Percentiles rank a stretch among this genome's conserved stretches.
Conservation (phyloP, 1,140 invertebrate species). For the Hormaphis cornu region DNA sequence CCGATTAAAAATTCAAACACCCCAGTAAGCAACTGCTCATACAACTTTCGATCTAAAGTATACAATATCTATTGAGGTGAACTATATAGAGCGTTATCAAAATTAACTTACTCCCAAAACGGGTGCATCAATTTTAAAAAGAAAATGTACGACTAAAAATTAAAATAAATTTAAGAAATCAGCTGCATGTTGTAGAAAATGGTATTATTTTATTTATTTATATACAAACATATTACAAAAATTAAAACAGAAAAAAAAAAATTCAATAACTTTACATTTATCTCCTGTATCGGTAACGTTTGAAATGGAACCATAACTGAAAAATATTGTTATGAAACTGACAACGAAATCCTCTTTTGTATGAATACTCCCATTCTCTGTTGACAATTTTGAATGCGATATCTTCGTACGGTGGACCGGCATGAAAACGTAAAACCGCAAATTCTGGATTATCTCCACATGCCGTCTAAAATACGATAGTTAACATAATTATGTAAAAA, state of each 20-base stretch:
- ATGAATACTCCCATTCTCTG: conserved; percentile 98
- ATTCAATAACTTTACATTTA: conserved; percentile 44
- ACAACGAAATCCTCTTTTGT: conserved; percentile 94
- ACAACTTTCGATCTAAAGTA: no score
- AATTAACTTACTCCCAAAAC: no score
- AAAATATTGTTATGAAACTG: conserved; percentile 99
- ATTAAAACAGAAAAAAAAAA: not conserved
- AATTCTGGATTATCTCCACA: conserved; percentile 91
- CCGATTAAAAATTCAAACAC: no score
- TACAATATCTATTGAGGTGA: no score
- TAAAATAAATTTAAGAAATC: not conserved
- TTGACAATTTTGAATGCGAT: conserved; percentile 99
- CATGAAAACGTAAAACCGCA: conserved; percentile 85
- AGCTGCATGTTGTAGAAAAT: not conserved
- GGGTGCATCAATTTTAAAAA: no score
- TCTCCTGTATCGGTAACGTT: conserved; percentile 89
- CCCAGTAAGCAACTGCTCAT: no score
- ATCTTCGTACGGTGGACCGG: conserved; percentile 98
- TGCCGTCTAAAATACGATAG: conserved; percentile 58
- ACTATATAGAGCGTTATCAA: no score
- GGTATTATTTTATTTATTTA: not conserved
- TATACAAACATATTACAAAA: not conserved
- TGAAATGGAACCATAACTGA: conserved; percentile 99
- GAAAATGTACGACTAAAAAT: not conserved
- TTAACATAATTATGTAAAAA: not conserved